A percentile compares a stretch with the other conserved stretches of the same genome.
Evolutionary conservation across 2,888 invertebrate genomes (phyloP).

Genomic region (Podabrus alpinus): DNA sequence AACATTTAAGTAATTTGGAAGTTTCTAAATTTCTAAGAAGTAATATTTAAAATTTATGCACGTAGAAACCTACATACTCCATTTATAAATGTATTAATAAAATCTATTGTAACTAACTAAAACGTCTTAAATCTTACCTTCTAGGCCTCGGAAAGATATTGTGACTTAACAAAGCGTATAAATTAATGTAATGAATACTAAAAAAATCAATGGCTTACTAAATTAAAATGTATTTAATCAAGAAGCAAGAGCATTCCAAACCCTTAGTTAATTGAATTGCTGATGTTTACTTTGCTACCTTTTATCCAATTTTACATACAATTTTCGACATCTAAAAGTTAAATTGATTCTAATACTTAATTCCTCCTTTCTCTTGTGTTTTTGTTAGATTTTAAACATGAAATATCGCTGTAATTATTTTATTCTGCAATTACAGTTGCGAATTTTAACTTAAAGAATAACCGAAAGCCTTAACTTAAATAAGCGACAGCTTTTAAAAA

Average conservation of each 20-base stretch:
- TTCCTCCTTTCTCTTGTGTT: conserved; percentile 3
- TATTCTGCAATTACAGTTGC: neutral
- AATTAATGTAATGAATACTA: neutral
- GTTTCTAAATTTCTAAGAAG: neutral
- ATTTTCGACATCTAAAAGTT: neutral
- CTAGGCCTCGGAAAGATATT: neutral
- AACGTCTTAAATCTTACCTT: neutral
- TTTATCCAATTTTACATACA: neutral
- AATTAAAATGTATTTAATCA: neutral
- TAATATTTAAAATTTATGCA: neutral
- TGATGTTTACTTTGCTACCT: neutral
- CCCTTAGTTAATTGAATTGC: neutral
- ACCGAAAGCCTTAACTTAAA: neutral
- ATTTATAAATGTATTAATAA: neutral
- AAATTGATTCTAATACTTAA: neutral
- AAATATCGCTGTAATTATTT: neutral
- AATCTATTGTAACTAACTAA: neutral
- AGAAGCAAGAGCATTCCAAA: neutral
- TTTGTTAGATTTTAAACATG: conserved; percentile 1
- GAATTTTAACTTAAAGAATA: neutral
- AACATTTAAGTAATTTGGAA: neutral
- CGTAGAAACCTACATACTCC: neutral
- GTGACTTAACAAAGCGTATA: neutral
- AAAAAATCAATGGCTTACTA: neutral
- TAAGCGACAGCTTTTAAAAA: neutral